phyloP scores from a whole-genome alignment of 2,797 vertebrate genomes.

The Melanogrammus aeglefinus region DNA sequence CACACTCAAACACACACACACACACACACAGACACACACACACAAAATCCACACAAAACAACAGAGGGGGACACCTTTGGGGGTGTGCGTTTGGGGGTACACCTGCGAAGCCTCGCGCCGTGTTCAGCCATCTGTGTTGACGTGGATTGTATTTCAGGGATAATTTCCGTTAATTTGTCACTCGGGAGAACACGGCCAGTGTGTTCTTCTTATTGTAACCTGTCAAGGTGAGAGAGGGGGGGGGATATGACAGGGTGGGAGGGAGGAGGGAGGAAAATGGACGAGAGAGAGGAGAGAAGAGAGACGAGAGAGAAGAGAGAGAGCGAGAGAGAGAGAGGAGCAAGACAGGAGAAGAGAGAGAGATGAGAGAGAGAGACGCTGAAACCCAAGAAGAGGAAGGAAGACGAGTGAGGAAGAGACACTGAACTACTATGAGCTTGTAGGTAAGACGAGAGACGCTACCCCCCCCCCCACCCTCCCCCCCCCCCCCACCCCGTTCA shows the following conservation, averaged over 20 bases:
- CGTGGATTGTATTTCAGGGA: constrained; percentile 19
- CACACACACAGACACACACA: neutral
- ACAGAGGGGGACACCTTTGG: constrained; percentile 19
- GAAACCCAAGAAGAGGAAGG: neutral
- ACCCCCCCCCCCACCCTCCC: constrained; percentile 12
- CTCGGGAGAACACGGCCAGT: neutral
- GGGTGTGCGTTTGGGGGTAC: neutral
- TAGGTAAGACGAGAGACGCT: constrained; percentile 55
- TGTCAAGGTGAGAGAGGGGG: constrained; percentile 29
- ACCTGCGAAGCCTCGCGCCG: neutral
- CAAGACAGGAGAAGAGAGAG: no score
- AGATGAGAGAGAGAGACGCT: neutral
- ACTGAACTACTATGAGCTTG: constrained; percentile 10
- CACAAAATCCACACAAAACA: constrained; percentile 33
- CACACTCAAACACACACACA: no score
- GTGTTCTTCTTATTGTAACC: constrained; percentile 35
- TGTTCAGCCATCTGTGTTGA: constrained; percentile 27
- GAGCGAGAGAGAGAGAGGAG: neutral
- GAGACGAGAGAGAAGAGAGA: neutral
- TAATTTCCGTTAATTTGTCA: neutral
- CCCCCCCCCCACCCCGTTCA: constrained; percentile 10
- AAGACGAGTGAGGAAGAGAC: neutral
- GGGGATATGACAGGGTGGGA: neutral
- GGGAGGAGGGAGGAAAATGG: neutral
- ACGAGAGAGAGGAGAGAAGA: constrained; percentile 19